These are phyloP conservation scores for Glyptemys insculpta DNA, from an alignment of 2,797 vertebrate species.

Conservation along the genomic window DNA sequence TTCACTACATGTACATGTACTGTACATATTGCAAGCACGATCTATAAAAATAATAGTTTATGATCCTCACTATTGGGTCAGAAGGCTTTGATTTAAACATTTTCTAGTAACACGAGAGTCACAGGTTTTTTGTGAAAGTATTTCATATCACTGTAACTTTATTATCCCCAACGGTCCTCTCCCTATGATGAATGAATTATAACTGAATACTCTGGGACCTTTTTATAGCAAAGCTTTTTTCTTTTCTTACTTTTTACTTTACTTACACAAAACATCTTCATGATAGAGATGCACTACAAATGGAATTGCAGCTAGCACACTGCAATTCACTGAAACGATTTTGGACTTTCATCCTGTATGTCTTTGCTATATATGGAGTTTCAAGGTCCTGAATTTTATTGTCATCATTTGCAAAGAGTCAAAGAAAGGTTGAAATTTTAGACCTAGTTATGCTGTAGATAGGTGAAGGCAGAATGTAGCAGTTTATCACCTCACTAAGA, in stretches of 20 bases:
- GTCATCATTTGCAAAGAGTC: background rate
- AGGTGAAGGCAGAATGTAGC: too few relatives aligned
- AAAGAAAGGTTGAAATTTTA: background rate
- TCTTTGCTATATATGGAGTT: background rate
- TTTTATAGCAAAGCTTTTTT: background rate
- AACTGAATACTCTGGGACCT: background rate
- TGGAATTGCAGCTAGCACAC: background rate
- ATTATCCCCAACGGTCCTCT: background rate
- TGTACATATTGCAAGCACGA: background rate
- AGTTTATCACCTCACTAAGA: background rate
- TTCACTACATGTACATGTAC: background rate
- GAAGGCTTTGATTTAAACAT: background rate
- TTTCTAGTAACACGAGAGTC: background rate
- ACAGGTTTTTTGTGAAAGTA: background rate
- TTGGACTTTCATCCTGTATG: background rate
- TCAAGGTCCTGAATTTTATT: background rate
- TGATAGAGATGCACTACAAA: background rate
- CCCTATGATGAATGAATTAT: background rate
- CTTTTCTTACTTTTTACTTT: background rate
- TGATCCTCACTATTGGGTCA: background rate
- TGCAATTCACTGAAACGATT: background rate
- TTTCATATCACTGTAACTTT: background rate
- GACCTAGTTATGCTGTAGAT: background rate
- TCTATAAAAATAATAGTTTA: background rate
- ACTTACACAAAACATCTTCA: background rate